Conservation (phyloP, 1,140 invertebrate species). For the Lethrus apterus region DNA sequence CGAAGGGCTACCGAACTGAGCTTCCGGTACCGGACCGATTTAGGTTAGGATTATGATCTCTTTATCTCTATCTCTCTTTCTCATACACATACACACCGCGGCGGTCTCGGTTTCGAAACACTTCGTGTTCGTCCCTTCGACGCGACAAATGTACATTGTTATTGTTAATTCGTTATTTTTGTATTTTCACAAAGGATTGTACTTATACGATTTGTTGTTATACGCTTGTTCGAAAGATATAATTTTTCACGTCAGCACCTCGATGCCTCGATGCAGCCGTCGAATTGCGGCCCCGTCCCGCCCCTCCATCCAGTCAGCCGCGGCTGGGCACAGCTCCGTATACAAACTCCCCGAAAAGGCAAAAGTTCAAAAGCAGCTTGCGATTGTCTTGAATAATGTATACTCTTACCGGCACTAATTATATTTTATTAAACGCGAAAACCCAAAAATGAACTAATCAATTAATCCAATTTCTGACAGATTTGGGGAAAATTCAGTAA, state of each 20-base stretch:
- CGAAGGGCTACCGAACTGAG: background rate
- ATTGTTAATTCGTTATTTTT: slow-evolving; percentile 33
- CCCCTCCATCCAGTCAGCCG: slow-evolving; percentile 21
- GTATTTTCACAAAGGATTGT: slow-evolving; percentile 21
- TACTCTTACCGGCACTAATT: no score
- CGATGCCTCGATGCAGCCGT: slow-evolving; percentile 29
- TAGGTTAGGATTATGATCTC: no score
- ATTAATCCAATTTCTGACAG: no score
- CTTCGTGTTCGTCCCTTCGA: no score
- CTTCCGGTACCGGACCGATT: background rate
- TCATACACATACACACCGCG: no score
- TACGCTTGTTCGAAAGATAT: slow-evolving; percentile 30
- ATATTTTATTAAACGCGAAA: no score
- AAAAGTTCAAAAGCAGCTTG: no score
- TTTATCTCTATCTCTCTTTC: no score
- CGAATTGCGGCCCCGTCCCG: slow-evolving; percentile 27
- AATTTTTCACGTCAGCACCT: slow-evolving; percentile 34
- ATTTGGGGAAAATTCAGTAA: no score
- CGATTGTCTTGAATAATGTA: background rate
- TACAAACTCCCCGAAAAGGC: slow-evolving; percentile 1
- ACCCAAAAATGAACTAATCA: no score
- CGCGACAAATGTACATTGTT: slow-evolving; percentile 22
- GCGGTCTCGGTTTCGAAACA: no score
- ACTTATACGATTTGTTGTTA: slow-evolving; percentile 26
- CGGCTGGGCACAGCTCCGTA: slow-evolving; percentile 15